Percentiles rank a stretch among this genome's conserved stretches.
Conservation (phyloP, 1,140 invertebrate species). For the Berghia stephanieae region DNA sequence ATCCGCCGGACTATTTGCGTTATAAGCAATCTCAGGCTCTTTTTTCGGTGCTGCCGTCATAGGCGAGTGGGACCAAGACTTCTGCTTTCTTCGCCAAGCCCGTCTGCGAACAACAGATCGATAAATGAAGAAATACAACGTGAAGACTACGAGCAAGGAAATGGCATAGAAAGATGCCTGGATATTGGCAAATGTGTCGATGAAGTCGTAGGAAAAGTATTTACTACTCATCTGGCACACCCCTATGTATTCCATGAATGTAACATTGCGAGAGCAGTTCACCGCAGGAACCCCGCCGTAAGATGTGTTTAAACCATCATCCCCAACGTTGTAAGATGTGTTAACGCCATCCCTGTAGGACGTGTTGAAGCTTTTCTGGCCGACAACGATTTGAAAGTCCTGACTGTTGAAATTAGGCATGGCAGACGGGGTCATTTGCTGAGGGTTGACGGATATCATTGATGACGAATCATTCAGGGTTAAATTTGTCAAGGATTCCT, state of each 20-base stretch:
- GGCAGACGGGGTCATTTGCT: background rate
- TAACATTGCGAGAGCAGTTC: background rate
- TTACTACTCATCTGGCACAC: conserved; percentile 40
- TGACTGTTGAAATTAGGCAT: background rate
- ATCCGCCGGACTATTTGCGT: background rate
- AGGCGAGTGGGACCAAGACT: conserved; percentile 26
- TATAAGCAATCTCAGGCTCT: too few relatives aligned
- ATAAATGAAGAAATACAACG: conserved; percentile 57
- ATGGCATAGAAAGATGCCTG: conserved; percentile 55
- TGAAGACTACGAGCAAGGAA: conserved; percentile 48
- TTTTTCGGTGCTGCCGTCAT: conserved; percentile 15
- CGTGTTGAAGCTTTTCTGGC: background rate
- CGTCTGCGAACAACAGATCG: conserved; percentile 49
- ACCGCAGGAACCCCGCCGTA: background rate
- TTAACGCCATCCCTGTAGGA: background rate
- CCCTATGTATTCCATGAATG: conserved; percentile 25
- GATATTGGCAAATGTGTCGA: conserved; percentile 48
- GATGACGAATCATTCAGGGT: background rate
- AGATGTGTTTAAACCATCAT: too few relatives aligned
- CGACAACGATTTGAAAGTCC: background rate
- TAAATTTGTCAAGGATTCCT: background rate
- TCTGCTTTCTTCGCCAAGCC: conserved; percentile 39
- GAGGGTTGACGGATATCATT: background rate
- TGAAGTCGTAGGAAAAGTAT: conserved; percentile 33
- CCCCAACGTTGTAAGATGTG: too few relatives aligned